These are phyloP conservation scores for Leptobrachium leishanense DNA, from an alignment of 2,113 vertebrate species.

Conservation along the genomic window DNA sequence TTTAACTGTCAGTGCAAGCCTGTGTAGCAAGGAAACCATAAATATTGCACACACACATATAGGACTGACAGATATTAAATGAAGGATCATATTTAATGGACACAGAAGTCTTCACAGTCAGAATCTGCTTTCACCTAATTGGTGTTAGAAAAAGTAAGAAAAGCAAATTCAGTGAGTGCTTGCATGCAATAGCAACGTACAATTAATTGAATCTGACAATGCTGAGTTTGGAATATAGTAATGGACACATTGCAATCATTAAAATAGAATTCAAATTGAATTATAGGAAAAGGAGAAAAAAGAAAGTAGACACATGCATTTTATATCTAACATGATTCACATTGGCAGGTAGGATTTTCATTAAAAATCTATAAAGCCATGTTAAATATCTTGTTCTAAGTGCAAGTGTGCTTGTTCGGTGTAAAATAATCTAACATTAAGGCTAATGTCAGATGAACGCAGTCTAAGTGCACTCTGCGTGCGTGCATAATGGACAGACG, in stretches of 20 bases:
- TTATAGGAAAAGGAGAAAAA: not conserved
- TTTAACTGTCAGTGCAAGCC: too few species aligned
- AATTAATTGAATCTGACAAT: conserved; percentile 11
- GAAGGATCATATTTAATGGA: not conserved
- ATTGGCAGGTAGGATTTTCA: conserved; percentile 1
- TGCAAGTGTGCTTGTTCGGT: not conserved
- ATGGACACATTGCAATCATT: conserved; percentile 8
- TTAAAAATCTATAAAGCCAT: not conserved
- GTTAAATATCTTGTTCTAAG: not conserved
- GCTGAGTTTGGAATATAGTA: conserved; percentile 8
- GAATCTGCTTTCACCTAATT: not conserved
- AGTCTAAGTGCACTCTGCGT: too few species aligned
- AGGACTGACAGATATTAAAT: too few species aligned
- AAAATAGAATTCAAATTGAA: conserved; percentile 13
- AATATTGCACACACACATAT: too few species aligned
- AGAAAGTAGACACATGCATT: not conserved
- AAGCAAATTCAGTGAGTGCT: not conserved
- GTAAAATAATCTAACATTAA: not conserved
- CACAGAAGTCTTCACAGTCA: not conserved
- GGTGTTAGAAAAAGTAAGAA: not conserved
- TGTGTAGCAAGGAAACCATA: too few species aligned
- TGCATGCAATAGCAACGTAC: not conserved
- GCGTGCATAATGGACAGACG: too few species aligned
- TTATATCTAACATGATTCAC: not conserved
- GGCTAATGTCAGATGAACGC: too few species aligned